Evolutionary conservation across 2,888 invertebrate genomes (phyloP), one percentile per base, ranked within the genome.

Genomic region (Trachelus troglodyta): DNA sequence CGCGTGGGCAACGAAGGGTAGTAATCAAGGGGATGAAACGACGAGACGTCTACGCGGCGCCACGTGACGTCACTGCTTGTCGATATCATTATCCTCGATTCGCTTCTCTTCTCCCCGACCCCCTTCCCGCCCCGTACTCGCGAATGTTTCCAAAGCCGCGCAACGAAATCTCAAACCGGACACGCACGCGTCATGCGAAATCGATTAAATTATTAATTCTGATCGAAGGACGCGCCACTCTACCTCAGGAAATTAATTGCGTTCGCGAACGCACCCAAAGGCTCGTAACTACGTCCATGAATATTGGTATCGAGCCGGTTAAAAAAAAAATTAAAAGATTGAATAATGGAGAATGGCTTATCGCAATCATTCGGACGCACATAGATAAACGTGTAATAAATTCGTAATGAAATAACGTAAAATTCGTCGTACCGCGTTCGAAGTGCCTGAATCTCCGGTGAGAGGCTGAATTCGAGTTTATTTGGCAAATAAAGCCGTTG

Each of bases 21-120:
- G 71, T 34, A 34, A 34, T 33, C 30, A 71, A 33, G 74, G 74
- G 71, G 74, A 34, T 35, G 74, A 34, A 74, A 34, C 74, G 74
- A 35, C 30, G 71, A 31, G 23, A n/a, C 74, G 74, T 35, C 74
- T 23, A 74, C 74, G 11, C 37, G 74, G 35, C 74, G 74, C 74
- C 74, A 11, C 34, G 35, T 35, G 74, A 74, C 74, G 74, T 74
- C 74, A 74, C 35, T 30, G n/a, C 34, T 34, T 34, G 35, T 74
- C 35, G 35, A 74, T 74, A 74, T 23, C 37, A 35, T 34, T 34
- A 34, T 12, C 71, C 31, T 71, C 31, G 31, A 23, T 71, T 71
- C 71, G 31, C 12, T 34, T 71, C 71, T 4, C 71, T 12, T 3
- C 0, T 71, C 31, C 33, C 71, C 71, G 31, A 30, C 12, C 12